Conservation (phyloP, 1,140 invertebrate genomes). For the Brachionus asplanchnoidis region DNA sequence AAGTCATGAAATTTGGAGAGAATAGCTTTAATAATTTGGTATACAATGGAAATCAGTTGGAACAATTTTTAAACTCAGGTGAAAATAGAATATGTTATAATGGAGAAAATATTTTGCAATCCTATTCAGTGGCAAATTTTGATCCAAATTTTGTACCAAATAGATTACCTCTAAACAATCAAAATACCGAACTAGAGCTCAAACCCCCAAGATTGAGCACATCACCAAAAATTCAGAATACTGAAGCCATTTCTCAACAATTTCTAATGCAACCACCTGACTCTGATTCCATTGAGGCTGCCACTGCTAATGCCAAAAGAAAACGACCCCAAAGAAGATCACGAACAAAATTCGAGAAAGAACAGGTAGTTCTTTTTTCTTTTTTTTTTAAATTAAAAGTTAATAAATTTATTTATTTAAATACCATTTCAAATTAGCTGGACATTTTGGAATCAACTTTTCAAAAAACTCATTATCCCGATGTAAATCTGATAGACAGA, state of each 20-base stretch:
- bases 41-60: background rate
- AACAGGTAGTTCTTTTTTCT: background rate
- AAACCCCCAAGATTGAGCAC: background rate
- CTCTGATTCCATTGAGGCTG: slow-evolving; percentile 20
- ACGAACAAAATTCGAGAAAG: slow-evolving; percentile 38
- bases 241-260: background rate
- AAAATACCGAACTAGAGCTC: background rate
- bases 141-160: slow-evolving; percentile 1
- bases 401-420: background rate
- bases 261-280: slow-evolving; percentile 40
- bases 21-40: background rate
- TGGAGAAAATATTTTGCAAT: background rate
- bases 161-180: background rate
- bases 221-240: background rate
- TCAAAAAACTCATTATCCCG: slow-evolving; percentile 33
- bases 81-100: background rate
- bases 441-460: slow-evolving; percentile 33
- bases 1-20: background rate
- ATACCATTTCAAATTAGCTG: background rate
- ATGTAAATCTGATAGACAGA: slow-evolving; percentile 31
- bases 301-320: slow-evolving; percentile 12
- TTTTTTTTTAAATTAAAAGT: background rate
- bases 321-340: slow-evolving; percentile 9
- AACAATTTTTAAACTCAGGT: background rate
- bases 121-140: background rate